phyloP scores from a whole-genome alignment of 2,888 invertebrate genomes.

The Oscheius sp. region DNA sequence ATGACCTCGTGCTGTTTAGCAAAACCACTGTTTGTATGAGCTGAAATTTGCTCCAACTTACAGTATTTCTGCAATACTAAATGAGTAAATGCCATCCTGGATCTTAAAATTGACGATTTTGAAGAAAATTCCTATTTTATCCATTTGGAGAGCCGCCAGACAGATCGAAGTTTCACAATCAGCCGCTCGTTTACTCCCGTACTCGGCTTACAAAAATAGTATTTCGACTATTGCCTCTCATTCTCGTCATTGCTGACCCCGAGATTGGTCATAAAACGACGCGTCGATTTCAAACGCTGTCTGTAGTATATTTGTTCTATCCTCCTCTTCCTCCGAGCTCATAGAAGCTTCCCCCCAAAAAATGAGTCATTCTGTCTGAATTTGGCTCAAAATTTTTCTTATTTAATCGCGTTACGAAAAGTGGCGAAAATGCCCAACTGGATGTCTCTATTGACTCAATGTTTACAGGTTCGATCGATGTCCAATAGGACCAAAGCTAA shows the following conservation, averaged over 20 bases:
- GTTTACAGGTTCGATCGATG: neutral
- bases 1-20: too few species aligned
- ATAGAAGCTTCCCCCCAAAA: neutral
- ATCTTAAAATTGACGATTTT: too few species aligned
- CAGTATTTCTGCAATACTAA: too few species aligned
- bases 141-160: too few species aligned
- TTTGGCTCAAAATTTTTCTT: neutral
- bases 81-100: too few species aligned
- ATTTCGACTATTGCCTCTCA: neutral
- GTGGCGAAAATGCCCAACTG: neutral
- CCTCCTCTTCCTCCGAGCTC: neutral
- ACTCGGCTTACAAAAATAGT: neutral
- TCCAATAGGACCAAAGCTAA: slow-evolving; percentile 15
- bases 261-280: neutral
- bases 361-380: too few species aligned
- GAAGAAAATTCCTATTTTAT: too few species aligned
- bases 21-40: too few species aligned
- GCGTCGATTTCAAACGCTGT: neutral
- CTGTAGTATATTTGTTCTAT: neutral
- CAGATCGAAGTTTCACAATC: too few species aligned
- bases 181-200: neutral
- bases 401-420: neutral
- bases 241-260: neutral
- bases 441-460: neutral
- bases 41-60: too few species aligned